Conservation (phyloP, 2,113 vertebrate species). For the Cromileptes altivelis region DNA sequence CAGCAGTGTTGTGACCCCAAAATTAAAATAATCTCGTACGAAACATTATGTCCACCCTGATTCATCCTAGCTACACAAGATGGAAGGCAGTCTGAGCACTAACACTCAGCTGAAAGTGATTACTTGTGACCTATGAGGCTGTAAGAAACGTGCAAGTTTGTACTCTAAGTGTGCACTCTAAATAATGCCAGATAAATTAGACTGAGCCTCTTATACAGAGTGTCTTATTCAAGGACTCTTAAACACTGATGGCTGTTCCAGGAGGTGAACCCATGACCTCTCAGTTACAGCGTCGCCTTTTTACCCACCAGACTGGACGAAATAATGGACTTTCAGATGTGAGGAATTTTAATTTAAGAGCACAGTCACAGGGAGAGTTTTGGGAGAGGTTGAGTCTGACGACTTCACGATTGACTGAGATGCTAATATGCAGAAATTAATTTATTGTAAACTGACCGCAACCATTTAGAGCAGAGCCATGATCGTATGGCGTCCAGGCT, state of each 20-base stretch:
- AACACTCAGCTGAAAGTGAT: background rate
- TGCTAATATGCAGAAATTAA: background rate
- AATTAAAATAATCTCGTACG: background rate
- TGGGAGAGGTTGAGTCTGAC: background rate
- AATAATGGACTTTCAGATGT: slow-evolving; percentile 4
- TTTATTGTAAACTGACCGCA: slow-evolving; percentile 85
- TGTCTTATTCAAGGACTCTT: slow-evolving; percentile 4
- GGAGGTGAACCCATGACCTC: slow-evolving; percentile 22
- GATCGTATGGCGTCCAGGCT: slow-evolving; percentile 89
- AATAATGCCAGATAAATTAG: slow-evolving; percentile 17
- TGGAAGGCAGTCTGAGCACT: background rate
- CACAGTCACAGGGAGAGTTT: background rate
- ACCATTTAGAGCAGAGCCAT: slow-evolving; percentile 94
- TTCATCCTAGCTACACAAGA: background rate
- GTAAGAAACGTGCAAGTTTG: background rate
- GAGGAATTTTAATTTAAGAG: slow-evolving; percentile 23
- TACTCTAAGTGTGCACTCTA: background rate
- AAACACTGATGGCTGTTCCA: background rate
- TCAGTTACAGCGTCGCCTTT: slow-evolving; percentile 4
- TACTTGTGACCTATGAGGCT: background rate
- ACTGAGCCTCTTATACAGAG: background rate
- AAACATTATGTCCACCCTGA: background rate
- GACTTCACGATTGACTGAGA: background rate
- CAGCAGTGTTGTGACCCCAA: background rate
- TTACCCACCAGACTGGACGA: slow-evolving; percentile 2